A percentile compares a stretch with the other conserved stretches of the same genome.
Conservation (phyloP, 2,888 invertebrate species). For the Heliconius erato region DNA sequence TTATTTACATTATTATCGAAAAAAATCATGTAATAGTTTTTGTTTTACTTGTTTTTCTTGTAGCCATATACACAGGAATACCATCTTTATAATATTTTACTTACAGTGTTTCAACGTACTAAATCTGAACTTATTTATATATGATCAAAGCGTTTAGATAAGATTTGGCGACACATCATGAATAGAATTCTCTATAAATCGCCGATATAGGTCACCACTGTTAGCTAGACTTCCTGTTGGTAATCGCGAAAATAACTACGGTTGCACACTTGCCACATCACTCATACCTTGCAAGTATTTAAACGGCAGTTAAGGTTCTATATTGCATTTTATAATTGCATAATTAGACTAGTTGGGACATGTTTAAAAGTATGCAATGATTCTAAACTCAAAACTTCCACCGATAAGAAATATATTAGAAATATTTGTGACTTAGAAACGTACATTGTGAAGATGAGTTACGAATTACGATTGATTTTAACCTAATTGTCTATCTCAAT, state of each 20-base stretch:
- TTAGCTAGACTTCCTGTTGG: conserved; percentile 47
- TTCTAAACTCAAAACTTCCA: background rate
- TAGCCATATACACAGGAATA: too few species aligned
- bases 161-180: conserved; percentile 39
- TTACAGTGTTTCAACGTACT: background rate
- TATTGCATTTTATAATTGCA: background rate
- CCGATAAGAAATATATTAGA: background rate
- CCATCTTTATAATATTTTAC: too few species aligned
- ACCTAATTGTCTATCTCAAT: too few species aligned
- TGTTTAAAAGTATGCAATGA: background rate
- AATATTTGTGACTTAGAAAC: background rate
- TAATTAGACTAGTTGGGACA: background rate
- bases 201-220: conserved; percentile 50
- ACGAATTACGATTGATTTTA: too few species aligned
- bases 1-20: too few species aligned
- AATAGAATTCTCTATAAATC: conserved; percentile 45
- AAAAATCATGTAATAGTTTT: too few species aligned
- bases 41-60: too few species aligned
- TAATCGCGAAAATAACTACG: conserved; percentile 50
- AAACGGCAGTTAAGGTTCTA: background rate
- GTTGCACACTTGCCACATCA: conserved; percentile 43
- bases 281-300: conserved; percentile 24
- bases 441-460: too few species aligned
- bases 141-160: conserved; percentile 4
- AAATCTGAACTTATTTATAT: background rate